phyloP scores from a whole-genome alignment of 1,140 invertebrate species.

The Drosophila santomea region DNA sequence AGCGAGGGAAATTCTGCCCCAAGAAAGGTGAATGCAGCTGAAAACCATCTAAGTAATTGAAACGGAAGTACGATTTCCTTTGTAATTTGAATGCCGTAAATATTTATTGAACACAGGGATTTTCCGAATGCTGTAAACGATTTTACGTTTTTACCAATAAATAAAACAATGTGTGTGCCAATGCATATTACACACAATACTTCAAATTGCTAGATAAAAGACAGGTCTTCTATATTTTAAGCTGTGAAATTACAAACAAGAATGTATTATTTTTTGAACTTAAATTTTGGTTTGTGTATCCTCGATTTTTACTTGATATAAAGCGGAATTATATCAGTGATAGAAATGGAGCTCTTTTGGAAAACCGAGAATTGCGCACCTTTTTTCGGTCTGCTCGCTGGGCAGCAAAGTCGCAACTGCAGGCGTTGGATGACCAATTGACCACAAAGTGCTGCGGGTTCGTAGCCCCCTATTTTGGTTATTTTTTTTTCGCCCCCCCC shows the following conservation, averaged over 20 bases:
- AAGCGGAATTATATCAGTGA: background rate
- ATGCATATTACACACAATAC: background rate
- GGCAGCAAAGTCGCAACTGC: constrained; percentile 24
- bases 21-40: constrained; percentile 17
- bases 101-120: constrained; percentile 17
- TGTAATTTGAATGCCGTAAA: constrained; percentile 10
- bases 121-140: background rate
- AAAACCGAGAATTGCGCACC: background rate
- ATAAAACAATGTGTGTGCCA: background rate
- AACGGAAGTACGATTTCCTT: background rate
- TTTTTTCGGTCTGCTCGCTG: background rate
- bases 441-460: constrained; percentile 10
- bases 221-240: too few species aligned
- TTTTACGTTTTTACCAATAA: background rate
- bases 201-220: background rate
- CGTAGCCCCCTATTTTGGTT: constrained; percentile 7
- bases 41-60: constrained; percentile 27
- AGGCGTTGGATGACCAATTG: constrained; percentile 10
- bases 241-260: too few species aligned
- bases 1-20: background rate
- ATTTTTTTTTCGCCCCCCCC: background rate
- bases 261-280: background rate
- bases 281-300: background rate
- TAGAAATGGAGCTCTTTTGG: constrained; percentile 1
- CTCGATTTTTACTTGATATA: background rate